phyloP scores from a whole-genome alignment of 1,140 invertebrate genomes.

The Frieseomelitta varia region DNA sequence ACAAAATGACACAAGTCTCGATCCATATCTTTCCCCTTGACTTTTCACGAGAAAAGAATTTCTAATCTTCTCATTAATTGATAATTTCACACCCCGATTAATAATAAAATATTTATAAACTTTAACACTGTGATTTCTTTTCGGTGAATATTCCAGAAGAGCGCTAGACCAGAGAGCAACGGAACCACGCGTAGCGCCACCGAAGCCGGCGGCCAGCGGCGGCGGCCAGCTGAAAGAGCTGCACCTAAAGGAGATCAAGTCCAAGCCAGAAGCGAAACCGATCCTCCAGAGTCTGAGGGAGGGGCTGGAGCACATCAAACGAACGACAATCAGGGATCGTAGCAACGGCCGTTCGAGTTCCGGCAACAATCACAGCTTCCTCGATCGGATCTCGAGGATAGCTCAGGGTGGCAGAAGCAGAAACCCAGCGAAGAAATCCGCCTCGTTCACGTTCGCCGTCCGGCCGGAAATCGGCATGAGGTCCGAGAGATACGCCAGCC shows the following conservation, averaged over 20 bases:
- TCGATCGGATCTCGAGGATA: conserved; percentile 79
- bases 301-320: conserved; percentile 77
- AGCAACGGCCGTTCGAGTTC: conserved; percentile 68
- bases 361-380: conserved; percentile 67
- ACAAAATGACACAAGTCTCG: too few relatives aligned
- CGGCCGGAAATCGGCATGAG: conserved; percentile 79
- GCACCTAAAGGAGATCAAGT: conserved; percentile 77
- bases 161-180: conserved; percentile 79
- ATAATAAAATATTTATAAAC: too few relatives aligned
- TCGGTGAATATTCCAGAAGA: conserved; percentile 70
- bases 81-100: too few relatives aligned
- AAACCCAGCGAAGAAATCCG: conserved; percentile 79
- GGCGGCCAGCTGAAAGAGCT: conserved; percentile 76
- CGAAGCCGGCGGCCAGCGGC: conserved; percentile 67
- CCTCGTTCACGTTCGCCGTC: conserved; percentile 79
- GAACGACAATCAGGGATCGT: conserved; percentile 77
- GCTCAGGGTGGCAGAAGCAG: conserved; percentile 76
- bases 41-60: too few relatives aligned
- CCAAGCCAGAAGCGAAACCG: conserved; percentile 78
- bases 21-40: too few relatives aligned
- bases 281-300: conserved; percentile 78
- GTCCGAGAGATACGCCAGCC: conserved; percentile 77
- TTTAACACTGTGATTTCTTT: too few relatives aligned
- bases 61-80: too few relatives aligned
- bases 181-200: conserved; percentile 77